phyloP scores from a whole-genome alignment of 2,888 invertebrate genomes.

The Incurvaria masculella region DNA sequence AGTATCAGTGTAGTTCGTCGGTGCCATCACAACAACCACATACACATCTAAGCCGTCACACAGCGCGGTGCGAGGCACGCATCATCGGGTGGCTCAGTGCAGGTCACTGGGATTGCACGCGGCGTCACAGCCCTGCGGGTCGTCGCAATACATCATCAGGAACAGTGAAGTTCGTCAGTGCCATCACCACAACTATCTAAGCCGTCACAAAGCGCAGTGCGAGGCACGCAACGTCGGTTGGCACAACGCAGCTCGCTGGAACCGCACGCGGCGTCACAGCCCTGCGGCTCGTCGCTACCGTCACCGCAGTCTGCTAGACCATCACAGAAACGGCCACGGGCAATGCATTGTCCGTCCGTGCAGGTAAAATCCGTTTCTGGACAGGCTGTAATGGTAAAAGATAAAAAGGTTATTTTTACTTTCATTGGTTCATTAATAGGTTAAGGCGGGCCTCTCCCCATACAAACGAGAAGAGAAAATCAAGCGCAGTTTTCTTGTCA shows the following conservation, averaged over 20 bases:
- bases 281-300: slow-evolving; percentile 65
- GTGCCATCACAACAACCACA: slow-evolving; percentile 65
- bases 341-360: slow-evolving; percentile 63
- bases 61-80: slow-evolving; percentile 55
- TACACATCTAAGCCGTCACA: slow-evolving; percentile 67
- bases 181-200: slow-evolving; percentile 62
- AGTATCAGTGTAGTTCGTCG: slow-evolving; percentile 64
- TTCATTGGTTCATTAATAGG: neutral
- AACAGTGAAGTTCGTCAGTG: slow-evolving; percentile 62
- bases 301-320: slow-evolving; percentile 65
- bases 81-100: slow-evolving; percentile 51
- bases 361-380: slow-evolving; percentile 53
- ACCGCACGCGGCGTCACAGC: slow-evolving; percentile 53
- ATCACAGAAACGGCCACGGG: slow-evolving; percentile 64
- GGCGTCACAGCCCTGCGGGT: slow-evolving; percentile 55
- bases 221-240: slow-evolving; percentile 61
- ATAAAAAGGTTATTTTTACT: neutral
- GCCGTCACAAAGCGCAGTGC: slow-evolving; percentile 62
- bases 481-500: no score
- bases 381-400: slow-evolving; percentile 37
- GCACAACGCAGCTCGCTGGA: slow-evolving; percentile 42
- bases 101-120: slow-evolving; percentile 54
- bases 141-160: slow-evolving; percentile 61
- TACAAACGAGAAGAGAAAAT: no score
- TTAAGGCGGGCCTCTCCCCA: neutral